A percentile compares a stretch with the other conserved stretches of the same genome.
These are phyloP conservation scores for Erethizon dorsatum DNA, from an alignment of 2,797 vertebrate genomes.

Conservation along the genomic window DNA sequence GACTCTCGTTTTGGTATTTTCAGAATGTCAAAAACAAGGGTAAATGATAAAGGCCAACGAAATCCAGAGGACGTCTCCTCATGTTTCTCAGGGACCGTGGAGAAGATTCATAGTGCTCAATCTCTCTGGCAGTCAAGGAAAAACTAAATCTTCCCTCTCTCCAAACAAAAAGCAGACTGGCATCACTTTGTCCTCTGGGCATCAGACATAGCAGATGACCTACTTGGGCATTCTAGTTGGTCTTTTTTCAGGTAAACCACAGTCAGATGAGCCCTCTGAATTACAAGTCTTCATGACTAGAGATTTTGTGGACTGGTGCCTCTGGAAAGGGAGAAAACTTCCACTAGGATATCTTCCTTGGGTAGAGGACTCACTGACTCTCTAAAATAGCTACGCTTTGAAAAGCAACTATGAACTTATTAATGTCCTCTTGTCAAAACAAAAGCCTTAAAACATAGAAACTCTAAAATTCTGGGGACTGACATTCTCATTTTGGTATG, in stretches of 20 bases:
- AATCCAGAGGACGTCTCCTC: neutral
- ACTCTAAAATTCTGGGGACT: neutral
- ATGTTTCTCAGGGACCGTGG: neutral
- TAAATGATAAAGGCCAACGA: neutral
- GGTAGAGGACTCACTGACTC: neutral
- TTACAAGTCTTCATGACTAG: neutral
- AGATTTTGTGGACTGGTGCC: neutral
- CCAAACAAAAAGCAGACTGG: neutral
- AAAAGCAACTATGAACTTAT: constrained; percentile 8
- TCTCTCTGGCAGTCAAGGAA: neutral
- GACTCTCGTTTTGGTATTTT: neutral
- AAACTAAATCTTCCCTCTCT: neutral
- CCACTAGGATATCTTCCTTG: neutral
- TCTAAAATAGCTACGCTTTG: neutral
- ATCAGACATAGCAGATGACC: neutral
- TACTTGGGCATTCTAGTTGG: neutral
- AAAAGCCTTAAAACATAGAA: neutral
- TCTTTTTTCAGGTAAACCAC: neutral
- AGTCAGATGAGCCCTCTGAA: neutral
- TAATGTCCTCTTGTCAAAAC: neutral
- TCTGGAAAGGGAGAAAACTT: neutral
- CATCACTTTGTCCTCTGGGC: neutral
- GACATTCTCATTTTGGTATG: neutral
- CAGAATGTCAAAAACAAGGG: neutral
- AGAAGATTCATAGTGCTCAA: neutral